Percentiles rank a stretch among this genome's conserved stretches.
Evolutionary conservation across 30 jellyfish, hydroid and myxozoan species (phyloP).

Genomic region (Sanderia malayensis): DNA sequence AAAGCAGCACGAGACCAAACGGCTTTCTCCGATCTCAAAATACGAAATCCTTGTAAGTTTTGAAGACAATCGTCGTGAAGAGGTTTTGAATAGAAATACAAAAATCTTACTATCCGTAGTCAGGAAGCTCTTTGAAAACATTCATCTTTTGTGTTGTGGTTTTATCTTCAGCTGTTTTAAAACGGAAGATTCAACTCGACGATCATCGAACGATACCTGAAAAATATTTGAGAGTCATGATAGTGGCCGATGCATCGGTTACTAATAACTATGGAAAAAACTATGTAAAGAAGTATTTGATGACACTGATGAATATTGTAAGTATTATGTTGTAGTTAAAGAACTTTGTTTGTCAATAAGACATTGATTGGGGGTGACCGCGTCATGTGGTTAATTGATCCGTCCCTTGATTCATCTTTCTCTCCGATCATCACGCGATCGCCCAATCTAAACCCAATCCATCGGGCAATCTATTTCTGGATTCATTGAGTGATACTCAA

Average conservation of each 20-base stretch:
- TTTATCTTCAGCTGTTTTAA: slow-evolving; percentile 8
- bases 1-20: not conserved
- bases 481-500: too few species aligned
- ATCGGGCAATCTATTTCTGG: too few species aligned
- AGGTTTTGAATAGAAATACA: too few species aligned
- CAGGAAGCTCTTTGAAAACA: too few species aligned
- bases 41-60: slow-evolving; percentile 36
- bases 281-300: slow-evolving; percentile 25
- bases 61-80: too few species aligned
- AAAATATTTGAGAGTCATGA: slow-evolving; percentile 45
- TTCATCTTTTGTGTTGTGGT: not conserved
- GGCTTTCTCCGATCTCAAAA: slow-evolving; percentile 24
- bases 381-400: too few species aligned
- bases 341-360: too few species aligned
- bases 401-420: too few species aligned
- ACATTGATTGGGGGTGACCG: too few species aligned
- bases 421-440: too few species aligned
- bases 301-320: slow-evolving; percentile 74
- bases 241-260: slow-evolving; percentile 72
- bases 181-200: slow-evolving; percentile 8
- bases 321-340: slow-evolving; percentile 11
- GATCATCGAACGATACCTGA: slow-evolving; percentile 17
- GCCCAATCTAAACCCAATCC: too few species aligned
- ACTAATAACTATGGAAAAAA: slow-evolving; percentile 59
- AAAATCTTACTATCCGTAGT: too few species aligned